A percentile compares a stretch with the other conserved stretches of the same genome.
phyloP scores from a whole-genome alignment of 2,113 vertebrate species.

The Boleophthalmus pectinirostris region DNA sequence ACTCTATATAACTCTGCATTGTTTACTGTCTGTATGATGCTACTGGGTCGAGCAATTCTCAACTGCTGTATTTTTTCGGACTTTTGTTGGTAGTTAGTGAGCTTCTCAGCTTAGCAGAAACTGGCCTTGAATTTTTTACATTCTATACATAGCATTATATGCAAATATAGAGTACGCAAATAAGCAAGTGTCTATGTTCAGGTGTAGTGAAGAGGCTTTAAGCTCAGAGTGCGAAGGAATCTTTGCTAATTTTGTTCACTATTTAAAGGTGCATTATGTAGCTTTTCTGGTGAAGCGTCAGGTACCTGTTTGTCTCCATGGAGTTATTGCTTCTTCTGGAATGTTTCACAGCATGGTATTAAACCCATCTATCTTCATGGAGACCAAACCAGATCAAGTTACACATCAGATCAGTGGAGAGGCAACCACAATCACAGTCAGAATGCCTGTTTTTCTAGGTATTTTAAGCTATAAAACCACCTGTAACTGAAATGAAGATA shows the following conservation, averaged over 20 bases:
- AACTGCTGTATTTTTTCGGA: conserved; percentile 18
- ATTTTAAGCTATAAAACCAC: no score
- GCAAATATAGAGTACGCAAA: not conserved
- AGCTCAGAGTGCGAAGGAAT: not conserved
- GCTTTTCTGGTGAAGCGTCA: no score
- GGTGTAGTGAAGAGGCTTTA: not conserved
- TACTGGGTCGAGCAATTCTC: conserved; percentile 18
- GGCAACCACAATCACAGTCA: no score
- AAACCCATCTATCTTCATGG: no score
- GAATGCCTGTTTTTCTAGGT: no score
- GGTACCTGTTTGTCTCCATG: no score
- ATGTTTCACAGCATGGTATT: no score
- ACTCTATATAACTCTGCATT: conserved; percentile 12
- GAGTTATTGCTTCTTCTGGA: no score
- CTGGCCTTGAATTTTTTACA: not conserved
- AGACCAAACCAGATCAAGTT: no score
- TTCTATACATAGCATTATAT: not conserved
- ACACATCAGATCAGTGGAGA: no score
- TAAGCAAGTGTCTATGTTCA: no score
- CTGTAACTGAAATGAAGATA: no score
- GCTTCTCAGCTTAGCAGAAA: not conserved
- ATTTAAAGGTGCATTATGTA: not conserved
- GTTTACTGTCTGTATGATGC: conserved; percentile 24
- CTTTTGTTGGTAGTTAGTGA: conserved; percentile 6
- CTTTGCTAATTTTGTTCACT: conserved; percentile 5